A percentile compares a stretch with the other conserved stretches of the same genome.
These are phyloP conservation scores for Tachycineta bicolor DNA, from an alignment of 2,113 vertebrate species.

Conservation along the genomic window DNA sequence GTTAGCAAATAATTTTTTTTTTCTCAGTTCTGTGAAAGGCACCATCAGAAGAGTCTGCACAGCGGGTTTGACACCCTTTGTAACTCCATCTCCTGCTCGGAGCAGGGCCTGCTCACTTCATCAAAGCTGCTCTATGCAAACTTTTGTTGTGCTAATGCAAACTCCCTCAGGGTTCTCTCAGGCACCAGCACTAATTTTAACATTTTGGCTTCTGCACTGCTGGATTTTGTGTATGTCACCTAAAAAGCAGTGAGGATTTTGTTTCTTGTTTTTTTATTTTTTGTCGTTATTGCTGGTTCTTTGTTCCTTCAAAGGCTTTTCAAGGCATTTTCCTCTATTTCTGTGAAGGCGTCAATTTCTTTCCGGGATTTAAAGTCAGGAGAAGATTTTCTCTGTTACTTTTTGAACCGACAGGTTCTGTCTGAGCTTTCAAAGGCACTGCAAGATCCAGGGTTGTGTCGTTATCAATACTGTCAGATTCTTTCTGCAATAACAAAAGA, in stretches of 20 bases:
- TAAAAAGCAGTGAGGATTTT: conserved; percentile 24
- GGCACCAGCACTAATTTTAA: conserved; percentile 43
- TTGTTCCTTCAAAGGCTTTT: conserved; percentile 61
- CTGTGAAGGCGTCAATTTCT: conserved; percentile 18
- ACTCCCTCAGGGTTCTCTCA: conserved; percentile 31
- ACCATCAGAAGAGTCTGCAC: conserved; percentile 7
- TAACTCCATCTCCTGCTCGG: background rate
- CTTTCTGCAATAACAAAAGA: conserved; percentile 37
- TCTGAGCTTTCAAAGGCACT: conserved; percentile 53
- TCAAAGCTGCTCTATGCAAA: conserved; percentile 50
- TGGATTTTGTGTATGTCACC: conserved; percentile 52
- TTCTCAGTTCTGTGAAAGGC: background rate
- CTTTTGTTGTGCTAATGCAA: conserved; percentile 65
- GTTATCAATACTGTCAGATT: conserved; percentile 36
- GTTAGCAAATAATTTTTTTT: conserved; percentile 17
- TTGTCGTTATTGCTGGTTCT: background rate
- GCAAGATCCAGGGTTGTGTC: conserved; percentile 22
- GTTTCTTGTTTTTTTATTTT: background rate
- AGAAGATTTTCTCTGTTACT: conserved; percentile 45
- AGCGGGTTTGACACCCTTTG: background rate
- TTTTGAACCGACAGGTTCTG: conserved; percentile 43
- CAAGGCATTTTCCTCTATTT: background rate
- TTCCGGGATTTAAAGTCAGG: conserved; percentile 4
- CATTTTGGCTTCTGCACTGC: conserved; percentile 47
- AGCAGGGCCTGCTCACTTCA: background rate